These are phyloP conservation scores for Phaonia tiefii DNA, from an alignment of 2,888 invertebrate genomes.

Conservation along the genomic window DNA sequence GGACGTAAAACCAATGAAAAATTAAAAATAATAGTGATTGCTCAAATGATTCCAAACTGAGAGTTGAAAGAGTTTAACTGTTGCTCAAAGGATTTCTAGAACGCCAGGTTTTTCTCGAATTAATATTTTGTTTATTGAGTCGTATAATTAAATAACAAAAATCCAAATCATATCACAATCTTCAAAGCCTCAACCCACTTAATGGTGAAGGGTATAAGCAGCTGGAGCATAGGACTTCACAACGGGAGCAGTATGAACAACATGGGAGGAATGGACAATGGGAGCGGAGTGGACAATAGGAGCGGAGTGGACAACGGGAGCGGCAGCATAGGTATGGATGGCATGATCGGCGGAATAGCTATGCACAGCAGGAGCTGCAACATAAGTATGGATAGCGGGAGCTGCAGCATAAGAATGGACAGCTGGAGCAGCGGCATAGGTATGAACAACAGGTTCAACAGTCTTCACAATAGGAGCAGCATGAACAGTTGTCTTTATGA, in stretches of 20 bases:
- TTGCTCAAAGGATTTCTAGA: no score
- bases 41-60: no score
- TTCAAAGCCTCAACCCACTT: not conserved
- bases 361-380: conserved; percentile 22
- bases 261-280: conserved; percentile 14
- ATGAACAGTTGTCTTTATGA: conserved; percentile 65
- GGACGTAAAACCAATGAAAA: no score
- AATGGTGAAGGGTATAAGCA: conserved; percentile 32
- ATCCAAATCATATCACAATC: conserved; percentile 37
- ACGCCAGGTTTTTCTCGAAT: no score
- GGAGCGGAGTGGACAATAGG: conserved; percentile 7
- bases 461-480: conserved; percentile 63
- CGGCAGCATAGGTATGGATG: no score
- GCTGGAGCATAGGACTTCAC: conserved; percentile 37
- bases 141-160: conserved; percentile 36
- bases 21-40: no score
- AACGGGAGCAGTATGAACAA: conserved; percentile 30
- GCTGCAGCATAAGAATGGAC: conserved; percentile 70
- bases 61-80: no score
- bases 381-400: conserved; percentile 5
- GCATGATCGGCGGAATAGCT: not conserved
- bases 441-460: conserved; percentile 26
- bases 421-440: conserved; percentile 35
- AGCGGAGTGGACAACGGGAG: conserved; percentile 35
- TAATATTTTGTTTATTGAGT: conserved; percentile 9